Evolutionary conservation across 2,888 invertebrate genomes (phyloP).

Genomic region (Epirrhoe tristata): DNA sequence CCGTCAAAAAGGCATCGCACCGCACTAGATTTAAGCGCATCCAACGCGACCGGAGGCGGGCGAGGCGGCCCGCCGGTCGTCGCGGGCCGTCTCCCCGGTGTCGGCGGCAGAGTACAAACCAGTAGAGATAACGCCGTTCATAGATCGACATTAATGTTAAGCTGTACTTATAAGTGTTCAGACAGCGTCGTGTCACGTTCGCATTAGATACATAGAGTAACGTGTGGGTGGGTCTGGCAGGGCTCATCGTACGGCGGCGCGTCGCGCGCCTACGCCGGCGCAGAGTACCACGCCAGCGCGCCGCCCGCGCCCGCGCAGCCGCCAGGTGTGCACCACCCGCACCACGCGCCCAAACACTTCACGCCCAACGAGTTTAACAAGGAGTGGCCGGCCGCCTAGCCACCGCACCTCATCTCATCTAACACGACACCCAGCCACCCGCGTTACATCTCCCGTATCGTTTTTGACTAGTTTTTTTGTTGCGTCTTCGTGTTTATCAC

Average conservation of each 20-base stretch:
- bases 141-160: slow-evolving; percentile 71
- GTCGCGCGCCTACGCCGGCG: slow-evolving; percentile 74
- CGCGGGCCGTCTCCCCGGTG: slow-evolving; percentile 76
- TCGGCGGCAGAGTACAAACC: slow-evolving; percentile 85
- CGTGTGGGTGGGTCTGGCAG: slow-evolving; percentile 56
- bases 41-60: slow-evolving; percentile 74
- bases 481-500: slow-evolving; percentile 41
- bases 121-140: slow-evolving; percentile 61
- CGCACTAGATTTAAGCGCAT: slow-evolving; percentile 80
- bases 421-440: slow-evolving; percentile 67
- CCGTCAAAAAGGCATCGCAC: slow-evolving; percentile 85
- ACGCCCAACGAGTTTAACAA: slow-evolving; percentile 82
- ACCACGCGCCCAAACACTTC: slow-evolving; percentile 86
- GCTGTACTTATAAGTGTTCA: slow-evolving; percentile 85
- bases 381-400: slow-evolving; percentile 80
- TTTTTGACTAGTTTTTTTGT: slow-evolving; percentile 46
- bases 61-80: slow-evolving; percentile 77
- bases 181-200: slow-evolving; percentile 44
- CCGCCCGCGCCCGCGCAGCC: slow-evolving; percentile 72
- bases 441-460: slow-evolving; percentile 65
- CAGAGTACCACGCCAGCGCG: slow-evolving; percentile 72
- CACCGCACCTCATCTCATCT: background rate
- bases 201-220: slow-evolving; percentile 1
- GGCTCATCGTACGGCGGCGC: slow-evolving; percentile 84
- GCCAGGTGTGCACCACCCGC: slow-evolving; percentile 84